These are phyloP conservation scores for Ylistrum balloti DNA, from an alignment of 1,140 invertebrate species.

Conservation along the genomic window DNA sequence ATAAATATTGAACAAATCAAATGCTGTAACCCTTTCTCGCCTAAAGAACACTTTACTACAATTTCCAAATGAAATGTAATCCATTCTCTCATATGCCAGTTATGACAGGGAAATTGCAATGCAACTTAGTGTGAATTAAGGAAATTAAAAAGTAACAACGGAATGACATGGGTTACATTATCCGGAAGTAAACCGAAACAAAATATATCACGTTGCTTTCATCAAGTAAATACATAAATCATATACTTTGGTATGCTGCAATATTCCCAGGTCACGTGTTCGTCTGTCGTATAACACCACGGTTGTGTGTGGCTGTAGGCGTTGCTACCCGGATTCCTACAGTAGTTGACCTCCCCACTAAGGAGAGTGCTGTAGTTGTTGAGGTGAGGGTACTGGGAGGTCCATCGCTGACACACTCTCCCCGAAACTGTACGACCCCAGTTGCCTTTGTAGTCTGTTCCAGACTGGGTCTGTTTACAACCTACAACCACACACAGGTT, in stretches of 20 bases:
- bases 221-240: background rate
- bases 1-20: too few relatives aligned
- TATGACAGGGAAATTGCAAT: too few relatives aligned
- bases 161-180: too few relatives aligned
- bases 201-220: too few relatives aligned
- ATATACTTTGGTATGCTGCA: constrained; percentile 51
- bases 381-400: constrained; percentile 59
- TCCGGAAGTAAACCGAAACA: too few relatives aligned
- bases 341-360: constrained; percentile 53
- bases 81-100: too few relatives aligned
- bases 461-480: constrained; percentile 15
- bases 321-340: constrained; percentile 52
- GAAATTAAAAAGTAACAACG: too few relatives aligned
- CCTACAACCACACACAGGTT: background rate
- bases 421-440: constrained; percentile 50
- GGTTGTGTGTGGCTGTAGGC: background rate
- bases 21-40: too few relatives aligned
- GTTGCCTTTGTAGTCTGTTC: constrained; percentile 45
- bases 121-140: too few relatives aligned
- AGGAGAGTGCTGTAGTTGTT: constrained; percentile 37
- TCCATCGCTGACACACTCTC: constrained; percentile 62
- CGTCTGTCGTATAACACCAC: constrained; percentile 62
- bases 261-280: constrained; percentile 45
- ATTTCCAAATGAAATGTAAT: too few relatives aligned
- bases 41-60: too few relatives aligned